A percentile compares a stretch with the other conserved stretches of the same genome.
phyloP scores from a whole-genome alignment of 2,888 invertebrate species.

The Troides oblongomaculatus region DNA sequence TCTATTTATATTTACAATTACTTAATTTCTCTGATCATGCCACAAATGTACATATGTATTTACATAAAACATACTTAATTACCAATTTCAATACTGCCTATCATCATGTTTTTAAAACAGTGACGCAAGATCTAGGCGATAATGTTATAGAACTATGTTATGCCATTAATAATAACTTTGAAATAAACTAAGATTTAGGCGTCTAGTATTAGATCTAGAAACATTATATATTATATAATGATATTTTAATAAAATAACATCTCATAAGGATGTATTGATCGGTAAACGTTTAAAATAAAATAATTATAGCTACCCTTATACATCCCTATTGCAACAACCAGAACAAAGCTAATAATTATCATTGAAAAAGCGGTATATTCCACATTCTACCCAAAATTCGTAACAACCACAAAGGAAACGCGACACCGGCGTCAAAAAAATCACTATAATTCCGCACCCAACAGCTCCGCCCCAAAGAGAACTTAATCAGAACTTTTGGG shows the following conservation, averaged over 20 bases:
- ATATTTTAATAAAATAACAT: too few species aligned
- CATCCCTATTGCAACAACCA: conserved; percentile 26
- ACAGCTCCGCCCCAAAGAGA: conserved; percentile 61
- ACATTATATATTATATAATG: too few species aligned
- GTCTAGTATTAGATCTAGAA: too few species aligned
- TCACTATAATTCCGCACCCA: conserved; percentile 72
- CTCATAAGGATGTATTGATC: not conserved
- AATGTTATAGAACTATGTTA: too few species aligned
- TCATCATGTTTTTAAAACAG: not conserved
- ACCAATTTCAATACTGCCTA: not conserved
- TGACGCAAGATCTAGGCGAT: too few species aligned
- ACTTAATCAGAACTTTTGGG: conserved; percentile 72
- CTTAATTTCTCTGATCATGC: conserved; percentile 18
- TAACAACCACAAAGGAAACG: conserved; percentile 58
- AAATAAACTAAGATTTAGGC: too few species aligned
- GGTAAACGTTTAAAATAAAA: conserved; percentile 41
- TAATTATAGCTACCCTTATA: conserved; percentile 48
- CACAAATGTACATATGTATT: not conserved
- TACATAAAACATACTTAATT: not conserved
- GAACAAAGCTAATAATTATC: conserved; percentile 72
- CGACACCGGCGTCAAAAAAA: conserved; percentile 68
- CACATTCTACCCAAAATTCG: conserved; percentile 67
- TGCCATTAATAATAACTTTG: too few species aligned
- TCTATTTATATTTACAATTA: conserved; percentile 25
- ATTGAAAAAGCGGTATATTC: conserved; percentile 58